A percentile compares a stretch with the other conserved stretches of the same genome.
These are phyloP conservation scores for Manis crassicaudata DNA, from an alignment of 2,797 vertebrate species.

Conservation along the genomic window DNA sequence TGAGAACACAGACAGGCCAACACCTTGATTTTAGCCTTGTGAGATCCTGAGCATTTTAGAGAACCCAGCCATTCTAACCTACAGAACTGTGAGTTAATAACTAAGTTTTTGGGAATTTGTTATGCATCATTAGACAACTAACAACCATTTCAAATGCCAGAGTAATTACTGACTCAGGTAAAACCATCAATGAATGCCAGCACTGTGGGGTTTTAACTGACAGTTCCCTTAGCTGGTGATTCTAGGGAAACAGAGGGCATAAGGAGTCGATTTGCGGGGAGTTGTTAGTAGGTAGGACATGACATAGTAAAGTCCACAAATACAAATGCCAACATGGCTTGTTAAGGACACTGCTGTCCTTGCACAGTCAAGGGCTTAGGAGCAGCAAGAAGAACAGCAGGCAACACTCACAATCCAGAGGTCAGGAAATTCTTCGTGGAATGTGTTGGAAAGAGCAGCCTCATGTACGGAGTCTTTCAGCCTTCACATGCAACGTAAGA, in stretches of 20 bases:
- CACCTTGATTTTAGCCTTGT: conserved; percentile 1
- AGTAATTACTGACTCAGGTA: neutral
- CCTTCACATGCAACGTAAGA: neutral
- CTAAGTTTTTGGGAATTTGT: neutral
- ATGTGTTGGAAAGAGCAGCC: neutral
- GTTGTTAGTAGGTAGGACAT: neutral
- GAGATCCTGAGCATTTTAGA: neutral
- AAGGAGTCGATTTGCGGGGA: neutral
- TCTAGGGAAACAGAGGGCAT: neutral
- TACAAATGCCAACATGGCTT: neutral
- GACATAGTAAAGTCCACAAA: neutral
- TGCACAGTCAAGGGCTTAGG: neutral
- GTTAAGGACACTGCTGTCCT: neutral
- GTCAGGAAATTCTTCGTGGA: neutral
- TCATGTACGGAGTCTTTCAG: neutral
- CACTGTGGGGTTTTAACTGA: neutral
- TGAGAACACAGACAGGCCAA: neutral
- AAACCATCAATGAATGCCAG: neutral
- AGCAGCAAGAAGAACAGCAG: neutral
- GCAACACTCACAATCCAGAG: neutral
- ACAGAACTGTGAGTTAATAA: neutral
- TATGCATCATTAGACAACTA: neutral
- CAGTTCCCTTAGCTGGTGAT: neutral
- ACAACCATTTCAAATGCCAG: neutral
- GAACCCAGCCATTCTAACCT: neutral